A percentile compares a stretch with the other conserved stretches of the same genome.
Evolutionary conservation across 2,113 vertebrate species (phyloP).

Genomic region (Arizona elegans): DNA sequence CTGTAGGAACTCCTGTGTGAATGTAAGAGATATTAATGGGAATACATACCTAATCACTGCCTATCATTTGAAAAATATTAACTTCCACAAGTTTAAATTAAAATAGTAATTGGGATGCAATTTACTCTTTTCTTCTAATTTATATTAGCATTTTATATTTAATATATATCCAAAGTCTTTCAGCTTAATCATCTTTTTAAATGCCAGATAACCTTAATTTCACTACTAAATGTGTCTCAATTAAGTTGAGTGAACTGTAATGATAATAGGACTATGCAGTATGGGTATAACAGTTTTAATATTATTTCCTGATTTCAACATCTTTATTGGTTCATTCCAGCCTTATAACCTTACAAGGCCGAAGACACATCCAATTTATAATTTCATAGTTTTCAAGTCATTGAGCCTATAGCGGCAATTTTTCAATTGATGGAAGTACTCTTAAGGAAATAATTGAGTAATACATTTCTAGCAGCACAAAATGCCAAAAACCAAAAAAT

Average conservation of each 20-base stretch:
- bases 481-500: background rate
- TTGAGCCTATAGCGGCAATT: background rate
- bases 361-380: background rate
- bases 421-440: background rate
- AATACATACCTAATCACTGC: background rate
- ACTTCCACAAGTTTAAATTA: conserved; percentile 3
- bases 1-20: background rate
- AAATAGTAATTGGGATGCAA: conserved; percentile 5
- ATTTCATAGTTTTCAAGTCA: accelerated
- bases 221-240: background rate
- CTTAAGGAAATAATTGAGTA: background rate
- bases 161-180: background rate
- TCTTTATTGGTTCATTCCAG: conserved; percentile 18
- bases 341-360: conserved; percentile 14
- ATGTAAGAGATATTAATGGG: background rate
- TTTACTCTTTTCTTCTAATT: conserved; percentile 9
- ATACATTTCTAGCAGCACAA: background rate
- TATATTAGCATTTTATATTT: background rate
- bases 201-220: conserved; percentile 1
- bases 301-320: background rate
- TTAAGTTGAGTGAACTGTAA: background rate
- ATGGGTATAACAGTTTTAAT: conserved; percentile 3
- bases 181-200: conserved; percentile 5
- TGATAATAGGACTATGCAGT: background rate
- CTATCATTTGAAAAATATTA: background rate